Evolutionary conservation across 2,888 invertebrate species (phyloP).

Genomic region (Pycnomerus fuliginosus): DNA sequence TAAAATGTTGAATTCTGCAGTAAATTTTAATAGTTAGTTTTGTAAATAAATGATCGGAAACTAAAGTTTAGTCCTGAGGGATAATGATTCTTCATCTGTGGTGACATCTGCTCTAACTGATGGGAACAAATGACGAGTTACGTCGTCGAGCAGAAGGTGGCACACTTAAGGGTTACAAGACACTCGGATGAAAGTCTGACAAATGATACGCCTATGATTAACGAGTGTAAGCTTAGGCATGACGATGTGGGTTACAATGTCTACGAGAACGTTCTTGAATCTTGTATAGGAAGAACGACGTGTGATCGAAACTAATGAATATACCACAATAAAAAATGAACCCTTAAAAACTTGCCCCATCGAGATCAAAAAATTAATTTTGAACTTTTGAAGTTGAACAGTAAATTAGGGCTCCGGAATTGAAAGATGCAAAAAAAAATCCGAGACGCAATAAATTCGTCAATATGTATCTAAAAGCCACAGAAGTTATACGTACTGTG

Average conservation of each 20-base stretch:
- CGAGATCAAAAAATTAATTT: conserved; percentile 1
- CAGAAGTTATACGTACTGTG: conserved; percentile 23
- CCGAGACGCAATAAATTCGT: conserved; percentile 21
- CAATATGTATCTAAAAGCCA: conserved; percentile 21
- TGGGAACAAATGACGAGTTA: conserved; percentile 30
- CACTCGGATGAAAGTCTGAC: conserved; percentile 39
- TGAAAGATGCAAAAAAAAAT: conserved; percentile 8
- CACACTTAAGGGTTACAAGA: conserved; percentile 28
- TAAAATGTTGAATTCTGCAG: too few species aligned
- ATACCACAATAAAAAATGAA: neutral
- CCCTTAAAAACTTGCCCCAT: neutral
- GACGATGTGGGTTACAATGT: conserved; percentile 23
- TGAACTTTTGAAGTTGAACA: conserved; percentile 9
- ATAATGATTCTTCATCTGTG: neutral
- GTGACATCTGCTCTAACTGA: conserved; percentile 9
- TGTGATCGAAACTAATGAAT: conserved; percentile 1
- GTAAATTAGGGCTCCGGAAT: conserved; percentile 12
- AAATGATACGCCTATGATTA: conserved; percentile 41
- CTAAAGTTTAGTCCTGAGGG: too few species aligned
- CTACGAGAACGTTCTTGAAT: conserved; percentile 17
- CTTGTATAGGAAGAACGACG: conserved; percentile 17
- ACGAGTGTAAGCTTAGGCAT: conserved; percentile 31
- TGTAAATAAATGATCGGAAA: too few species aligned
- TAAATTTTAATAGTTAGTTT: too few species aligned
- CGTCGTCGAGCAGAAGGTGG: conserved; percentile 27